Percentiles rank a stretch among this genome's conserved stretches.
Evolutionary conservation across 2,797 vertebrate genomes (phyloP).

Genomic region (Acrossocheilus fasciatus): DNA sequence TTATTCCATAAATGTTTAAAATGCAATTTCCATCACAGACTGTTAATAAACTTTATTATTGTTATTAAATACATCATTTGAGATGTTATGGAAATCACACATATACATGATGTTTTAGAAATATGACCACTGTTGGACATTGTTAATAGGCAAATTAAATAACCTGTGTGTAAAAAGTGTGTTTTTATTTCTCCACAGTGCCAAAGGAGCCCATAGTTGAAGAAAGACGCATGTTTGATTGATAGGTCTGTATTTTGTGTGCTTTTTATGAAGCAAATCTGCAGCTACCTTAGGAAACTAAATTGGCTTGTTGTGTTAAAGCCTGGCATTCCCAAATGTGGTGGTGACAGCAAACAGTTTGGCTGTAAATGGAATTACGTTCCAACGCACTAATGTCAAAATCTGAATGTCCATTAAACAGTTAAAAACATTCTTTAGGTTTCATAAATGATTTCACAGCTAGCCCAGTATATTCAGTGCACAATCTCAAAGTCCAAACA

Average conservation of each 20-base stretch:
- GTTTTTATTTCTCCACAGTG: not conserved
- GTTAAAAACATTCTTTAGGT: slow-evolving; percentile 22
- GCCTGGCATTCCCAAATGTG: not conserved
- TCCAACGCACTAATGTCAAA: slow-evolving; percentile 17
- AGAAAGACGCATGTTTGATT: slow-evolving; percentile 1
- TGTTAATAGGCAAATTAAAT: not conserved
- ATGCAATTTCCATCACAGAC: not conserved
- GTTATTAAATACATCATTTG: not conserved
- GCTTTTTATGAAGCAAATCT: not conserved
- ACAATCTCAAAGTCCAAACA: slow-evolving; percentile 33
- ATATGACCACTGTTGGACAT: not conserved
- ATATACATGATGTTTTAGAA: not conserved
- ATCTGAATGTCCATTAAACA: slow-evolving; percentile 28
- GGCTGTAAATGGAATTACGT: not conserved
- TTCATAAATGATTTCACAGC: slow-evolving; percentile 34
- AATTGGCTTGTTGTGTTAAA: not conserved
- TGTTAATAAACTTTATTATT: not conserved
- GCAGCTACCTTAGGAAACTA: not conserved
- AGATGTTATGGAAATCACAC: not conserved
- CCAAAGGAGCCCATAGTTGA: not conserved
- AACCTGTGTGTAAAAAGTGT: not conserved
- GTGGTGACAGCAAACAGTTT: slow-evolving; percentile 5
- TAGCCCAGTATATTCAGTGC: slow-evolving; percentile 41
- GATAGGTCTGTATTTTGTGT: not conserved
- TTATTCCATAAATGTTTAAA: not conserved